Evolutionary conservation across 2,797 vertebrate species (phyloP).

Genomic region (Antennarius maculatus): DNA sequence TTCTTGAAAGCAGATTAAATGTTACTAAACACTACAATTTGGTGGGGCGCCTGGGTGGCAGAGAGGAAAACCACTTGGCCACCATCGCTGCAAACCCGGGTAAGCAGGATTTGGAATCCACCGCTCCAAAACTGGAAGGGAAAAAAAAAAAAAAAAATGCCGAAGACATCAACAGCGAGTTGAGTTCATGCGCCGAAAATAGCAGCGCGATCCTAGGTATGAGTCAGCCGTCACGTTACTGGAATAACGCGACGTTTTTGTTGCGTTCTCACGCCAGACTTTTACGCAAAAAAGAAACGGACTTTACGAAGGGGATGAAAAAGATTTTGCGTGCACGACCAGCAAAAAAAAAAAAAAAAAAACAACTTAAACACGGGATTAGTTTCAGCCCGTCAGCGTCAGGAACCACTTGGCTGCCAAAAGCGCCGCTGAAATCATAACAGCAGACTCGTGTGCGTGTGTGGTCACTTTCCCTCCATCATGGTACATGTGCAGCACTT

Average conservation of each 20-base stretch:
- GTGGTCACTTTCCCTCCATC: constrained; percentile 69
- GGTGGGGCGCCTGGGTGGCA: constrained; percentile 69
- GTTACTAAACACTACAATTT: constrained; percentile 70
- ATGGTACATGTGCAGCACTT: constrained; percentile 35
- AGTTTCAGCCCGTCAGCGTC: constrained; percentile 51
- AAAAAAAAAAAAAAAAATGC: not conserved
- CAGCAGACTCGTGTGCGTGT: constrained; percentile 50
- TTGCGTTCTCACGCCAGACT: not conserved
- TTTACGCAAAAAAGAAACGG: not conserved
- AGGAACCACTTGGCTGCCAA: constrained; percentile 47
- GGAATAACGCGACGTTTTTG: constrained; percentile 26
- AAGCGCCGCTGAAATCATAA: constrained; percentile 67
- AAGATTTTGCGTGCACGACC: not conserved
- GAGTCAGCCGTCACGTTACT: constrained; percentile 31
- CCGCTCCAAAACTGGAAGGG: constrained; percentile 23
- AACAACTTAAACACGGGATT: constrained; percentile 27
- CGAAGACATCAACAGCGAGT: constrained; percentile 32
- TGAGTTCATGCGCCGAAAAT: constrained; percentile 30
- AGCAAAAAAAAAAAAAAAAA: not conserved
- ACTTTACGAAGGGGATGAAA: not conserved
- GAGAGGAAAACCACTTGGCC: constrained; percentile 73
- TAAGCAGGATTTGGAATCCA: constrained; percentile 48
- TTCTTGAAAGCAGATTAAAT: constrained; percentile 65
- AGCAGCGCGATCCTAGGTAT: constrained; percentile 14
- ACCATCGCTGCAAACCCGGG: constrained; percentile 42